Percentiles rank a stretch among this genome's conserved stretches.
phyloP scores from a whole-genome alignment of 2,888 invertebrate genomes.

The Zeuzera pyrina region DNA sequence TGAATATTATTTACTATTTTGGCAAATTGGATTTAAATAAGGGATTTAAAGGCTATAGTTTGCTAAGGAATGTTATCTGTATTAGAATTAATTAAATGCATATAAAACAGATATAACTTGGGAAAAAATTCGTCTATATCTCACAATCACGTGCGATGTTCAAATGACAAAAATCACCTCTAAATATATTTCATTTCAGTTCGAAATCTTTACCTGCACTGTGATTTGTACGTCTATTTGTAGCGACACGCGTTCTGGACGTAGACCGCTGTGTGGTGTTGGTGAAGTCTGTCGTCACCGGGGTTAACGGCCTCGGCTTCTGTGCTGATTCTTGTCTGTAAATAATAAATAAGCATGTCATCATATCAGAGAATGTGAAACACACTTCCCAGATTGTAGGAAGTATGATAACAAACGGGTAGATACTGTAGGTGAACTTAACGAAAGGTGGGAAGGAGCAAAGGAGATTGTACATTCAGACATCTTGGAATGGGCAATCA shows the following conservation, averaged over 20 bases:
- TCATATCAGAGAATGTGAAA: neutral
- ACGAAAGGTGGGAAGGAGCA: no score
- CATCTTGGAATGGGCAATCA: no score
- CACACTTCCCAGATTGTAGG: no score
- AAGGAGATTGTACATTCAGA: no score
- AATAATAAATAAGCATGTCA: constrained; percentile 4
- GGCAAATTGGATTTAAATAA: neutral
- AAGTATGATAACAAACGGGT: no score
- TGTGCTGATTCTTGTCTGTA: constrained; percentile 53
- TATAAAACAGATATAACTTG: no score
- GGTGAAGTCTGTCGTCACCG: constrained; percentile 50
- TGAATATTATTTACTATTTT: no score
- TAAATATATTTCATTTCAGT: neutral
- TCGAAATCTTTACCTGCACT: constrained; percentile 23
- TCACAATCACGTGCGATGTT: no score
- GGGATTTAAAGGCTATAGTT: neutral
- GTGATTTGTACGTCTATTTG: constrained; percentile 45
- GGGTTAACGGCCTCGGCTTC: constrained; percentile 54
- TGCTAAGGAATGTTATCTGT: neutral
- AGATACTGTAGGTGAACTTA: no score
- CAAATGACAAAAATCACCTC: no score
- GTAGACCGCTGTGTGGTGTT: constrained; percentile 75
- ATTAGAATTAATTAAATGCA: no score
- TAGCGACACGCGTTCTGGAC: constrained; percentile 75
- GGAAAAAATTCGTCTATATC: no score